Evolutionary conservation across 2,888 invertebrate genomes (phyloP).

Genomic region (Odontomyia ornata): DNA sequence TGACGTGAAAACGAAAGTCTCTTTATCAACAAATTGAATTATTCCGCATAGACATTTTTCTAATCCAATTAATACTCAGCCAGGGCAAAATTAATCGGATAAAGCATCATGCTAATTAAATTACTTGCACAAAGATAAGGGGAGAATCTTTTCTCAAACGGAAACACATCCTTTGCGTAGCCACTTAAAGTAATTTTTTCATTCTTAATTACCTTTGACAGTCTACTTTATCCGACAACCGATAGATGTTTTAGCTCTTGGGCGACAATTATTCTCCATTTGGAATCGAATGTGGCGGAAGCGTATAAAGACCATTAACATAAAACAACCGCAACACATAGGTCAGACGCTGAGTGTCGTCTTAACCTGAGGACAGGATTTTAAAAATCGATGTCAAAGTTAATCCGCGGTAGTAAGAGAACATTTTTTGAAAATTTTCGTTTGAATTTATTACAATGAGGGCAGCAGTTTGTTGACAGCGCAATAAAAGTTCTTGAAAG

Average conservation of each 20-base stretch:
- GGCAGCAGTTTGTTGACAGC: background rate
- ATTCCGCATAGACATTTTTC: background rate
- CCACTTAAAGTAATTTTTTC: background rate
- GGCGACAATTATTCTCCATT: background rate
- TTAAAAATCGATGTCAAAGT: slow-evolving; percentile 13
- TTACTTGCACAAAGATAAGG: background rate
- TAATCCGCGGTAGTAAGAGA: slow-evolving; percentile 33
- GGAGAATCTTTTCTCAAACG: background rate
- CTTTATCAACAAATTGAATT: too few species aligned
- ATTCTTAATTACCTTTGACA: slow-evolving; percentile 14
- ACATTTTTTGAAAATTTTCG: slow-evolving; percentile 11
- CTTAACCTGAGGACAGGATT: slow-evolving; percentile 33
- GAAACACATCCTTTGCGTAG: background rate
- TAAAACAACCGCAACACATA: background rate
- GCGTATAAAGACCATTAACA: background rate
- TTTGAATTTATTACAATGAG: slow-evolving; percentile 24
- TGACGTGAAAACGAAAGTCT: too few species aligned
- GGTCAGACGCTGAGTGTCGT: slow-evolving; percentile 11
- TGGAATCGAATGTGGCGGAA: background rate
- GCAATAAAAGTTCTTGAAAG: slow-evolving; percentile 31
- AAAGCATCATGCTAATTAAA: slow-evolving; percentile 2
- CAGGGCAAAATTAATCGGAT: slow-evolving; percentile 14
- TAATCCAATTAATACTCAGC: slow-evolving; percentile 2
- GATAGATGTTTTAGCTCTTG: background rate
- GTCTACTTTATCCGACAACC: slow-evolving; percentile 17